phyloP scores from a whole-genome alignment of 2,113 vertebrate genomes.

The Miniopterus natalensis region DNA sequence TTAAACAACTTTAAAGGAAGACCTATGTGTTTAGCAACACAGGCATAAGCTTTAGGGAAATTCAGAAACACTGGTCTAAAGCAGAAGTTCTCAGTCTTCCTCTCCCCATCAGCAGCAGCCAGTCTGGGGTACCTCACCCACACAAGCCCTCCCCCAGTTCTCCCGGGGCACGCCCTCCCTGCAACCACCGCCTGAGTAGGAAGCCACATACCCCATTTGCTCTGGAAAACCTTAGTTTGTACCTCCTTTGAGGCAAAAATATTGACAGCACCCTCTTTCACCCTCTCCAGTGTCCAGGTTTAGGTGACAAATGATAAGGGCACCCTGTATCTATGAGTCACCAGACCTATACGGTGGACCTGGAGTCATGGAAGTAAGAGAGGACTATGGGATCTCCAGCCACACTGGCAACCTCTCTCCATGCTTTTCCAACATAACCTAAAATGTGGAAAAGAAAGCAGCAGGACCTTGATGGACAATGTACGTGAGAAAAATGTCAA shows the following conservation, averaged over 20 bases:
- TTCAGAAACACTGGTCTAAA: not conserved
- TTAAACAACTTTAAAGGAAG: constrained; percentile 20
- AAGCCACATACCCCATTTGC: not conserved
- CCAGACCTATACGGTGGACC: not conserved
- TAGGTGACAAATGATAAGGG: not conserved
- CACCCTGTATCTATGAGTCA: not conserved
- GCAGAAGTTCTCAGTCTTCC: not conserved
- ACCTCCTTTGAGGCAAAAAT: not conserved
- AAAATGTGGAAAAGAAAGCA: not conserved
- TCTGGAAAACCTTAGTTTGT: not conserved
- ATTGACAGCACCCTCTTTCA: not conserved
- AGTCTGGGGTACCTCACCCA: not conserved
- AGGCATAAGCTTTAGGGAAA: not conserved
- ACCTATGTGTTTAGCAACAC: not conserved
- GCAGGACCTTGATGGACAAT: not conserved
- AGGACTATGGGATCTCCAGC: not conserved
- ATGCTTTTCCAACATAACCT: not conserved
- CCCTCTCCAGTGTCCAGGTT: not conserved
- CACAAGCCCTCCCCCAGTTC: fast-evolving
- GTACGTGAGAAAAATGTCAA: not conserved
- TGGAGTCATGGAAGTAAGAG: not conserved
- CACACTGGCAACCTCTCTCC: not conserved
- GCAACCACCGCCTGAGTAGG: not conserved
- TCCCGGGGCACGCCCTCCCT: fast-evolving
- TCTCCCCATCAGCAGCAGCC: not conserved